phyloP scores from a whole-genome alignment of 2,797 vertebrate species.

The Leptoclinus maculatus region DNA sequence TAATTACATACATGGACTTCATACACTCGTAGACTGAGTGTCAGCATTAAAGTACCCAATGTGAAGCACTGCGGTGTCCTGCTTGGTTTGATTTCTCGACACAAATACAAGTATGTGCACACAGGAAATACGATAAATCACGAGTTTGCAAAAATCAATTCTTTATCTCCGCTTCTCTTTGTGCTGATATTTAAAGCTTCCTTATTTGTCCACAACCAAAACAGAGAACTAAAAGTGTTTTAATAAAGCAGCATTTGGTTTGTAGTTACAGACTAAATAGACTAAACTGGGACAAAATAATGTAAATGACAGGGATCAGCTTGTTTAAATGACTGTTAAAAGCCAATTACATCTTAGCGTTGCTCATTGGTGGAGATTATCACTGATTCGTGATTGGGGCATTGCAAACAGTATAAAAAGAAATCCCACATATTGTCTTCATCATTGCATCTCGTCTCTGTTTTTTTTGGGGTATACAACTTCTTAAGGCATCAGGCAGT shows the following conservation, averaged over 20 bases:
- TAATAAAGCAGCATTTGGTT: not conserved
- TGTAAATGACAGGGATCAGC: not conserved
- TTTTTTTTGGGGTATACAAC: constrained; percentile 4
- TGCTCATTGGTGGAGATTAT: not conserved
- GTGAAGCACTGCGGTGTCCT: not conserved
- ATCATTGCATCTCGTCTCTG: not conserved
- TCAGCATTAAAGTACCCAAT: not conserved
- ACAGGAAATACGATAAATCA: not conserved
- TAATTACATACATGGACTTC: not conserved
- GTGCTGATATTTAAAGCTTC: not conserved
- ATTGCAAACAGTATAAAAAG: constrained; percentile 33
- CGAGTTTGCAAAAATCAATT: not conserved
- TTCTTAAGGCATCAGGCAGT: constrained; percentile 13
- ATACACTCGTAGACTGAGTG: not conserved
- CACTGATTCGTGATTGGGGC: constrained; percentile 4
- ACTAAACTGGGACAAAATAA: not conserved
- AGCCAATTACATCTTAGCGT: not conserved
- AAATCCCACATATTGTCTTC: not conserved
- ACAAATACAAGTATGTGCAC: not conserved
- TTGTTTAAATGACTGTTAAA: not conserved
- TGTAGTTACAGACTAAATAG: not conserved
- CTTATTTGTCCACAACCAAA: not conserved
- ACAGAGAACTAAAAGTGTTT: constrained; percentile 11
- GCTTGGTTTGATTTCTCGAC: not conserved
- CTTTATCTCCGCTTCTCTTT: not conserved